Conservation (phyloP, 2,797 vertebrate genomes). For the Xiphophorus birchmanni region DNA sequence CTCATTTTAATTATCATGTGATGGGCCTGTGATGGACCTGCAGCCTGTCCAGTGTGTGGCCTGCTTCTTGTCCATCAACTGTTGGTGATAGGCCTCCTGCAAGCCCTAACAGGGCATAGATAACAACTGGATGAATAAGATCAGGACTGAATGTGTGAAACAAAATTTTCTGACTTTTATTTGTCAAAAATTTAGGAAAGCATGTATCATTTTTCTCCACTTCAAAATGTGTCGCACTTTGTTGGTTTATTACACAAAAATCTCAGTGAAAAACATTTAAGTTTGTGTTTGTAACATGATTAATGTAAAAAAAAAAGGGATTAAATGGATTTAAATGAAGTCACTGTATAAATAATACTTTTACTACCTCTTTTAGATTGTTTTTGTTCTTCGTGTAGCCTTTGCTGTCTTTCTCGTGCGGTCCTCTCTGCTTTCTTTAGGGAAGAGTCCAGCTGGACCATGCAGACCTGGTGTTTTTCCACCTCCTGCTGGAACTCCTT, state of each 20-base stretch:
- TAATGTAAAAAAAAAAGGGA: background rate
- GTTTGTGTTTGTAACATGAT: background rate
- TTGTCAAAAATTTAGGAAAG: background rate
- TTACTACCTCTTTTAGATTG: slow-evolving; percentile 80
- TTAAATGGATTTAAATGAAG: background rate
- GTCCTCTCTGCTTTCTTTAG: slow-evolving; percentile 69
- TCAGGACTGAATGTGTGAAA: background rate
- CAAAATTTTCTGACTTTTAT: background rate
- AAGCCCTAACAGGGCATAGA: background rate
- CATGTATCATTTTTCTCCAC: background rate
- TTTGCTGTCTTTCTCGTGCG: slow-evolving; percentile 68
- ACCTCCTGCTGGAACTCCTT: slow-evolving; percentile 73
- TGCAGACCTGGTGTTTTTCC: slow-evolving; percentile 61
- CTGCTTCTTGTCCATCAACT: background rate
- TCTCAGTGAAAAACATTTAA: background rate
- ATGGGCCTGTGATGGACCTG: background rate
- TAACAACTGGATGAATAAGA: background rate
- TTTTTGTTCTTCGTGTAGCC: slow-evolving; percentile 76
- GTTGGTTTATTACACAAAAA: background rate
- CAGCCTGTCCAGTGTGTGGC: background rate
- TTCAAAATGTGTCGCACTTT: background rate
- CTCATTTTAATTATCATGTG: background rate
- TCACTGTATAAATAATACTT: background rate
- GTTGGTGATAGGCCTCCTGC: background rate
- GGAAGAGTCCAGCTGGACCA: slow-evolving; percentile 72